Conservation (phyloP, 2,113 vertebrate genomes). For the Corvus cornix region DNA sequence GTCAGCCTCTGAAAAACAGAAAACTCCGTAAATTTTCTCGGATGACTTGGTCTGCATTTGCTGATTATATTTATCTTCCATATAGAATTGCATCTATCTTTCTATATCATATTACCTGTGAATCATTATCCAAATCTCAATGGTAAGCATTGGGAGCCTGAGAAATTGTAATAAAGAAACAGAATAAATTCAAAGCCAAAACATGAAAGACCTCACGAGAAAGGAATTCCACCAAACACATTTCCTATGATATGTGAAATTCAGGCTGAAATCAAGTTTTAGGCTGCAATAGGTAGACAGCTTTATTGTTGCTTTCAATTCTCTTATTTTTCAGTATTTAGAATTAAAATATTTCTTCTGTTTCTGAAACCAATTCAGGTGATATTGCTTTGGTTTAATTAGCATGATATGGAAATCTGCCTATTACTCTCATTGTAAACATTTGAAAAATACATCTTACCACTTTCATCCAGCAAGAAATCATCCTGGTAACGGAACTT, state of each 20-base stretch:
- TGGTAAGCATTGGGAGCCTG: neutral
- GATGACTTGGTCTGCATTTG: neutral
- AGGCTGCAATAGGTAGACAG: neutral
- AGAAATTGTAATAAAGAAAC: neutral
- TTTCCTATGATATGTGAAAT: neutral
- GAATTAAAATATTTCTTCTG: slow-evolving; percentile 32
- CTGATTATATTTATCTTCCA: neutral
- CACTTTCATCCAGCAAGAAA: slow-evolving; percentile 96
- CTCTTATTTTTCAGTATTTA: slow-evolving; percentile 58
- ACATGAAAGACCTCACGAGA: neutral
- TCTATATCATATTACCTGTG: neutral
- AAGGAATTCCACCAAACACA: neutral
- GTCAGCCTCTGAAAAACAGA: neutral
- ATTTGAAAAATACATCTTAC: slow-evolving; percentile 74
- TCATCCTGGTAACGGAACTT: slow-evolving; percentile 99
- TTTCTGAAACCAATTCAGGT: slow-evolving; percentile 50
- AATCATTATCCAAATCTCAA: neutral
- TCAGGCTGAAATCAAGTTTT: neutral
- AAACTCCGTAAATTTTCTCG: neutral
- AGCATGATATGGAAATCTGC: slow-evolving; percentile 32
- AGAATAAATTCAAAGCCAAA: neutral
- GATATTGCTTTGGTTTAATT: slow-evolving; percentile 43
- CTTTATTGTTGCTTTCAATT: neutral
- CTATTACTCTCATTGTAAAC: slow-evolving; percentile 25
- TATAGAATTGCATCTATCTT: neutral